Percentiles rank a stretch among this genome's conserved stretches.
Conservation (phyloP, 2,888 invertebrate species). For the Sinotaia quadrata region DNA sequence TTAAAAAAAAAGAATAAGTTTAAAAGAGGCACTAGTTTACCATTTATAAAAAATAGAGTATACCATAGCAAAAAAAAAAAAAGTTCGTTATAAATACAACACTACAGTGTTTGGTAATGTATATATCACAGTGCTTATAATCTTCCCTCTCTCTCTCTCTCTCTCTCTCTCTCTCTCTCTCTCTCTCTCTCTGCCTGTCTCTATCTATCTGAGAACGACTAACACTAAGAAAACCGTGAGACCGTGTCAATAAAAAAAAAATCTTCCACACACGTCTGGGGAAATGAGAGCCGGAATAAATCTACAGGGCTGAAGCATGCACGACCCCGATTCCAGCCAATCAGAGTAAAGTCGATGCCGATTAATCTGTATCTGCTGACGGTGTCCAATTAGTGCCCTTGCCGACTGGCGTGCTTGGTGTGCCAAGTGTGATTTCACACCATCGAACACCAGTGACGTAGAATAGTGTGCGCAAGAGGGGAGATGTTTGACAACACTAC, state of each 20-base stretch:
- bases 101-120: neutral
- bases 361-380: neutral
- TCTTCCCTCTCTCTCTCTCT: conserved; percentile 4
- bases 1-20: neutral
- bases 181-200: conserved; percentile 1
- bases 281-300: neutral
- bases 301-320: neutral
- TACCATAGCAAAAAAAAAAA: no score
- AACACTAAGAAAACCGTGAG: neutral
- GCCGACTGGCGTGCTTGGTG: no score
- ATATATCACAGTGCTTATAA: neutral
- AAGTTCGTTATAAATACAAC: neutral
- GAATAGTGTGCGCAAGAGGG: no score
- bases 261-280: neutral
- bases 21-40: no score
- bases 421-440: no score
- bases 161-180: neutral
- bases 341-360: no score
- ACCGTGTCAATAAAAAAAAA: neutral
- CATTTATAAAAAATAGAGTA: no score
- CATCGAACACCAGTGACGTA: no score
- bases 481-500: no score
- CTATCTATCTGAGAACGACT: neutral
- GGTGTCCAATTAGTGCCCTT: conserved; percentile 13
- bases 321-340: neutral